phyloP scores from a whole-genome alignment of 1,140 invertebrate genomes.

The Calliphora vicina region DNA sequence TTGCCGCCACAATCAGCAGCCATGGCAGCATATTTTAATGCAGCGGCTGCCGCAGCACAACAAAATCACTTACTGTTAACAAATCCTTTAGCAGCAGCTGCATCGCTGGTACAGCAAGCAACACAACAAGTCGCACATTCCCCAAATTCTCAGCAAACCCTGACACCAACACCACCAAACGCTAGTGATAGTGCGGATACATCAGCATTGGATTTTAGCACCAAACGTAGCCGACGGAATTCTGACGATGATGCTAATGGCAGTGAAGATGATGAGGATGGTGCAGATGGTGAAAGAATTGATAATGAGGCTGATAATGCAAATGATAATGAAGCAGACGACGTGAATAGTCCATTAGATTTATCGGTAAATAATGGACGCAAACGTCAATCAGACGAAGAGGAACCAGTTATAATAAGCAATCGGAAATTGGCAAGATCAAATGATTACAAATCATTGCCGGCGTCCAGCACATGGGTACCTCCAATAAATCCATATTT shows the following conservation, averaged over 20 bases:
- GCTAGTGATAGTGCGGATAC: constrained; percentile 65
- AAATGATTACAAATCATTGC: constrained; percentile 64
- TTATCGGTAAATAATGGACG: constrained; percentile 80
- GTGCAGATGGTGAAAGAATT: constrained; percentile 66
- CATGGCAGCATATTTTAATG: constrained; percentile 77
- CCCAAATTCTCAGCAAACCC: constrained; percentile 63
- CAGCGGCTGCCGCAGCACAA: constrained; percentile 70
- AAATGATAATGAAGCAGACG: constrained; percentile 66
- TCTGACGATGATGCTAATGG: constrained; percentile 55
- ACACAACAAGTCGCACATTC: constrained; percentile 70
- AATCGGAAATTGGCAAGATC: constrained; percentile 73
- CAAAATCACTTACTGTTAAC: constrained; percentile 80
- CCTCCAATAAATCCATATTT: constrained; percentile 83
- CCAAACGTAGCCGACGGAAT: constrained; percentile 66
- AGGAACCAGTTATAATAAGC: constrained; percentile 67
- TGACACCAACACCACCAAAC: constrained; percentile 64
- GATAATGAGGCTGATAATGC: constrained; percentile 63
- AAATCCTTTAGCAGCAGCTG: constrained; percentile 70
- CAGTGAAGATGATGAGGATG: constrained; percentile 67
- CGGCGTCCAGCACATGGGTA: constrained; percentile 75
- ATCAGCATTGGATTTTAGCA: constrained; percentile 80
- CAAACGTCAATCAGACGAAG: constrained; percentile 68
- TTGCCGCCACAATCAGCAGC: constrained; percentile 79
- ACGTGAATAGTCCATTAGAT: constrained; percentile 79
- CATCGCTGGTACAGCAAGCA: constrained; percentile 64